Percentiles rank a stretch among this genome's conserved stretches.
These are phyloP conservation scores for Dinocampus coccinellae DNA, from an alignment of 2,888 invertebrate genomes.

Conservation along the genomic window DNA sequence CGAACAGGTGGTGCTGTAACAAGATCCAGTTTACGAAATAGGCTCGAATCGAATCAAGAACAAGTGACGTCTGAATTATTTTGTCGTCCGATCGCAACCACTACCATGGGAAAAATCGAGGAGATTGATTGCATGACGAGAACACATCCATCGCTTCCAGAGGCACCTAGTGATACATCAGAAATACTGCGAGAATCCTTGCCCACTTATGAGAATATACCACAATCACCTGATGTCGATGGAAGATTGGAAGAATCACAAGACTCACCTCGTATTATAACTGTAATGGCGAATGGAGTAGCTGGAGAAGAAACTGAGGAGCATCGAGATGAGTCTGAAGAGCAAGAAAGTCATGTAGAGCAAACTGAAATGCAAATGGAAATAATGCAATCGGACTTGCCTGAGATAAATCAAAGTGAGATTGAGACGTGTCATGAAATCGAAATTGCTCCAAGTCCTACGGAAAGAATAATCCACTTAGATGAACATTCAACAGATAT, in stretches of 20 bases:
- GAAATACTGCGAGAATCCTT: slow-evolving; percentile 26
- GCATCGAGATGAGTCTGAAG: slow-evolving; percentile 16
- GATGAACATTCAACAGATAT: slow-evolving; percentile 22
- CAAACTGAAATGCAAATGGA: slow-evolving; percentile 19
- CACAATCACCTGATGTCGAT: slow-evolving; percentile 25
- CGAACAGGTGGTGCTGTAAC: slow-evolving; percentile 64
- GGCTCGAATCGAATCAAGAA: slow-evolving; percentile 57
- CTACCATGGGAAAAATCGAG: slow-evolving; percentile 24
- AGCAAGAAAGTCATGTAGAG: neutral
- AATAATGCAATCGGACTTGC: slow-evolving; percentile 5
- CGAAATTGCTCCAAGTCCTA: neutral
- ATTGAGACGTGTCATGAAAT: slow-evolving; percentile 12
- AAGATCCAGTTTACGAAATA: slow-evolving; percentile 61
- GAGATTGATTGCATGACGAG: slow-evolving; percentile 21
- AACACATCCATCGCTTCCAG: slow-evolving; percentile 28
- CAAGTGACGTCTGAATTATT: slow-evolving; percentile 52
- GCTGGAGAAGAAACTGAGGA: slow-evolving; percentile 30
- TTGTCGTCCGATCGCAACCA: slow-evolving; percentile 45
- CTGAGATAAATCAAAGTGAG: slow-evolving; percentile 2
- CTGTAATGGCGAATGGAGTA: slow-evolving; percentile 27
- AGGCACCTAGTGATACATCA: slow-evolving; percentile 5
- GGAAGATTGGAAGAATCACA: slow-evolving; percentile 26
- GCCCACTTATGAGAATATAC: slow-evolving; percentile 31
- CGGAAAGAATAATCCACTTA: slow-evolving; percentile 10
- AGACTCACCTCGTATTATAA: slow-evolving; percentile 12